Conservation (phyloP, 2,797 vertebrate species). For the Micrastur ruficollis region DNA sequence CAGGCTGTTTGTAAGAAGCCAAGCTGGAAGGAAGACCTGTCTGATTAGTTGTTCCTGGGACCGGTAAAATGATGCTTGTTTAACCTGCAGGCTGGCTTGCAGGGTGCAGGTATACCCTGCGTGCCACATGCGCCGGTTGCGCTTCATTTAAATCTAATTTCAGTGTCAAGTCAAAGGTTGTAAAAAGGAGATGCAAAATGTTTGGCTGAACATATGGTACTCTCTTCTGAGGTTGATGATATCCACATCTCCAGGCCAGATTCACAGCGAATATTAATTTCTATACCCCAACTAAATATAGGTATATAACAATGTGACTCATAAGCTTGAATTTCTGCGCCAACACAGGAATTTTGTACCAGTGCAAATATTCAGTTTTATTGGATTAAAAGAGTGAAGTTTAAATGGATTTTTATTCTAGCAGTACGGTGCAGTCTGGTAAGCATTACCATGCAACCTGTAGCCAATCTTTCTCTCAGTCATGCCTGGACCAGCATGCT, state of each 20-base stretch:
- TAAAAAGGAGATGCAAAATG: not conserved
- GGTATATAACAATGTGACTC: not conserved
- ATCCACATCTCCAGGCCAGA: not conserved
- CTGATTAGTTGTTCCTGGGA: not conserved
- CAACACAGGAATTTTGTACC: not conserved
- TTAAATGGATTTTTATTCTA: not conserved
- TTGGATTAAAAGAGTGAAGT: not conserved
- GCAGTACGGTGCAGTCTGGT: not conserved
- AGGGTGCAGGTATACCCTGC: not conserved
- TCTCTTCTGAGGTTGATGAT: not conserved
- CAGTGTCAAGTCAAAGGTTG: not conserved
- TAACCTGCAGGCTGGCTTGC: not conserved
- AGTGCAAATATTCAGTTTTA: not conserved
- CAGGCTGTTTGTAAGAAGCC: constrained; percentile 1
- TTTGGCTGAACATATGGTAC: not conserved
- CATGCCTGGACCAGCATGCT: not conserved
- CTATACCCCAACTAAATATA: not conserved
- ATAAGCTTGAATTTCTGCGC: not conserved
- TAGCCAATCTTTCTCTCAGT: not conserved
- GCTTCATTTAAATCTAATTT: not conserved
- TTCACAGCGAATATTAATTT: not conserved
- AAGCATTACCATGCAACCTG: not conserved
- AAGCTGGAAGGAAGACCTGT: not conserved
- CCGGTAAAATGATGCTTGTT: not conserved
- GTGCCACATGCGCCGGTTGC: fast-evolving